phyloP scores from a whole-genome alignment of 2,797 vertebrate genomes.

The Valencia hispanica region DNA sequence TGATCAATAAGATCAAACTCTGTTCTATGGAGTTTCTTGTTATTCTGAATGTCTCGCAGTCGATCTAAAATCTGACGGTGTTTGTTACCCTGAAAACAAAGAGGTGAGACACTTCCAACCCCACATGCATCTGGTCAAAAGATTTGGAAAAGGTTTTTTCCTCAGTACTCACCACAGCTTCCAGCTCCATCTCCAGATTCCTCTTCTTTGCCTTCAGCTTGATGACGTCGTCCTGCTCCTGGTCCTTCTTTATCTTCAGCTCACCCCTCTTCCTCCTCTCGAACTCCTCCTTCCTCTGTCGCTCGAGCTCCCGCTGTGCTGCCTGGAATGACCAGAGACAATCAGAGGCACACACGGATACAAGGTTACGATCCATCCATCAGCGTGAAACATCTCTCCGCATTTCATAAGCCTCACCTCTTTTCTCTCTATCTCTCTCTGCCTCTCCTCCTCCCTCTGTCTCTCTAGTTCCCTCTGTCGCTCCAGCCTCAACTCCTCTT shows the following conservation, averaged over 20 bases:
- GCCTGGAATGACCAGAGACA: conserved; percentile 74
- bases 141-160: neutral
- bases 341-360: neutral
- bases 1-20: conserved; percentile 89
- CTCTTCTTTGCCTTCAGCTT: conserved; percentile 90
- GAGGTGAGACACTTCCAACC: neutral
- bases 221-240: conserved; percentile 92
- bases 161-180: conserved; percentile 88
- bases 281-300: conserved; percentile 90
- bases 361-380: neutral
- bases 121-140: neutral
- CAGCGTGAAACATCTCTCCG: neutral
- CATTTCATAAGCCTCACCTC: conserved; percentile 61
- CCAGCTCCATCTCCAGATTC: conserved; percentile 93
- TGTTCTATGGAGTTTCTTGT: conserved; percentile 85
- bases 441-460: conserved; percentile 75
- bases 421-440: conserved; percentile 78
- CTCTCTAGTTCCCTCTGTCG: conserved; percentile 75
- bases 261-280: conserved; percentile 90
- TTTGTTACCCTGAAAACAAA: conserved; percentile 84
- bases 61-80: conserved; percentile 92
- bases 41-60: conserved; percentile 87
- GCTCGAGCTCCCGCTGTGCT: conserved; percentile 91
- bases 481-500: conserved; percentile 85
- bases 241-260: conserved; percentile 87